Evolutionary conservation across 2,113 vertebrate species (phyloP).

Genomic region (Pterophyllum scalare): DNA sequence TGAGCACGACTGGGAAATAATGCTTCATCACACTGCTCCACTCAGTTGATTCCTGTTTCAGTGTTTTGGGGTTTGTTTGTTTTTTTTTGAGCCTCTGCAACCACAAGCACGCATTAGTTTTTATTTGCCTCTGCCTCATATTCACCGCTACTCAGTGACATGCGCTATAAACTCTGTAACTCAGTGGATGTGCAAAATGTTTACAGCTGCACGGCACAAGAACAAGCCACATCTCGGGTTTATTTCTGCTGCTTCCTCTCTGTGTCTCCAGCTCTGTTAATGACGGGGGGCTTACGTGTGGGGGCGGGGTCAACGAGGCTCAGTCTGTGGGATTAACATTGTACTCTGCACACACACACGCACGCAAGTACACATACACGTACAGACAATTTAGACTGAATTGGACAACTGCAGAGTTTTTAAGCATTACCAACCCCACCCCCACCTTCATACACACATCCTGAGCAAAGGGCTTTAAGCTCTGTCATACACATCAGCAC

Average conservation of each 20-base stretch:
- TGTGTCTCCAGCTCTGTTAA: slow-evolving; percentile 34
- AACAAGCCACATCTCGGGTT: slow-evolving; percentile 17
- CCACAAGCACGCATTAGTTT: background rate
- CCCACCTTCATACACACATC: slow-evolving; percentile 53
- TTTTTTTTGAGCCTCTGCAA: background rate
- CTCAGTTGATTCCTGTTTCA: background rate
- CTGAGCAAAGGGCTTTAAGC: slow-evolving; percentile 58
- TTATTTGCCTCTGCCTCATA: background rate
- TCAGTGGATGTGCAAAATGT: slow-evolving; percentile 7
- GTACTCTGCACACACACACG: slow-evolving; percentile 30
- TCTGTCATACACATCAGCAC: slow-evolving; percentile 33
- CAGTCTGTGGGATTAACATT: slow-evolving; percentile 77
- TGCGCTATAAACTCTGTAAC: background rate
- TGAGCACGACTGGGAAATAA: background rate
- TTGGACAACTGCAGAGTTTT: slow-evolving; percentile 60
- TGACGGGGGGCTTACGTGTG: slow-evolving; percentile 63
- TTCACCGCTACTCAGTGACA: background rate
- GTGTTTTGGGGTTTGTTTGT: background rate
- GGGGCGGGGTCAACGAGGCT: slow-evolving; percentile 74
- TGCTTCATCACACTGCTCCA: background rate
- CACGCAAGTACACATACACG: slow-evolving; percentile 1
- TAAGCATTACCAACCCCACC: slow-evolving; percentile 66
- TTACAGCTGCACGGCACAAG: background rate
- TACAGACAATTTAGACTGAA: slow-evolving; percentile 66
- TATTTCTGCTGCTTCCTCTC: slow-evolving; percentile 35